Evolutionary conservation across 2,113 vertebrate species (phyloP).

Genomic region (Passer montanus): DNA sequence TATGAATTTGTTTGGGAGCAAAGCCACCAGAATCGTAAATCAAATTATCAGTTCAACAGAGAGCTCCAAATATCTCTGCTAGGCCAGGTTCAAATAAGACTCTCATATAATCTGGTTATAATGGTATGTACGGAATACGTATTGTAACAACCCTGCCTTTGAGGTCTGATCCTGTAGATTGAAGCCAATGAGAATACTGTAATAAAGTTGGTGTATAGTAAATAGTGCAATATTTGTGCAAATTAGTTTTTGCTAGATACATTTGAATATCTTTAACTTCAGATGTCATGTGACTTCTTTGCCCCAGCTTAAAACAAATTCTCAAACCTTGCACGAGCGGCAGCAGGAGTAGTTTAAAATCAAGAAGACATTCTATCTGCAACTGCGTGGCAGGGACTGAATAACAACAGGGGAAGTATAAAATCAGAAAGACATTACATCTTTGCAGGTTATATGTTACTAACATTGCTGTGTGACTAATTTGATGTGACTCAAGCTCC

Average conservation of each 20-base stretch:
- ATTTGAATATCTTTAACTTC: not conserved
- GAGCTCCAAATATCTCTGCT: not conserved
- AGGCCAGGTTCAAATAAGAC: not conserved
- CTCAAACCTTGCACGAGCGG: not conserved
- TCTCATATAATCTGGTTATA: not conserved
- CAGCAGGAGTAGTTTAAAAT: conserved; percentile 11
- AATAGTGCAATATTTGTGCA: not conserved
- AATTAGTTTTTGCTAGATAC: not conserved
- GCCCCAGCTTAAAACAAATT: not conserved
- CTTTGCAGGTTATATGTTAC: conserved; percentile 40
- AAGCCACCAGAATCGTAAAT: not conserved
- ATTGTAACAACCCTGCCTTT: not conserved
- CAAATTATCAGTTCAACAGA: not conserved
- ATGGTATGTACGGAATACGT: not conserved
- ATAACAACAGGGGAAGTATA: not conserved
- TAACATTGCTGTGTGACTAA: not conserved
- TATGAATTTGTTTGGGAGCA: not conserved
- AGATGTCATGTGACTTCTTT: not conserved
- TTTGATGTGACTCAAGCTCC: conserved; percentile 5
- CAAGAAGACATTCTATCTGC: conserved; percentile 9
- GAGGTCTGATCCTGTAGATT: not conserved
- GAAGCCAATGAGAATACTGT: not conserved
- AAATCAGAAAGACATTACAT: conserved; percentile 58
- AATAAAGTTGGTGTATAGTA: not conserved
- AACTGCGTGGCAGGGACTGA: not conserved